Conservation (phyloP, 2,113 vertebrate genomes). For the Trogon melanurus region DNA sequence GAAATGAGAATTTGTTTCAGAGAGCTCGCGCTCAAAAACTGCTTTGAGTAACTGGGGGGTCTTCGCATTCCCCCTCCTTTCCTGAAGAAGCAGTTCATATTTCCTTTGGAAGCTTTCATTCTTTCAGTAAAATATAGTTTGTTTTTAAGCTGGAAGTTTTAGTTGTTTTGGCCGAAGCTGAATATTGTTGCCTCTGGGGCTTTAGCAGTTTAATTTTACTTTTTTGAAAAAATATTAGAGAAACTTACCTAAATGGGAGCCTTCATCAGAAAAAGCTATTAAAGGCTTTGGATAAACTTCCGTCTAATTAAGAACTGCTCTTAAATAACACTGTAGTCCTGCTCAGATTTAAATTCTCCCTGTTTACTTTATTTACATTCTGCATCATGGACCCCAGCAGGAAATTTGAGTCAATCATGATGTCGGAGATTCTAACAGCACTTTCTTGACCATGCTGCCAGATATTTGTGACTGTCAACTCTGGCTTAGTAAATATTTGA, state of each 20-base stretch:
- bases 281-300: background rate
- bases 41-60: background rate
- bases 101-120: slow-evolving; percentile 3
- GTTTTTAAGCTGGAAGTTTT: background rate
- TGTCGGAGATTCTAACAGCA: background rate
- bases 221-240: background rate
- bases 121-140: background rate
- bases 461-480: background rate
- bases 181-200: background rate
- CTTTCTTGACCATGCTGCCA: background rate
- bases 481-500: background rate
- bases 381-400: background rate
- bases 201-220: background rate
- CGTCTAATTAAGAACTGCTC: background rate
- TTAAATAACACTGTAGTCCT: background rate
- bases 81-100: background rate
- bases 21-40: background rate
- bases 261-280: slow-evolving; percentile 1
- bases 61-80: background rate
- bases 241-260: background rate
- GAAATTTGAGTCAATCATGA: background rate
- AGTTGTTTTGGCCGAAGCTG: background rate
- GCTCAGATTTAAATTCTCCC: background rate
- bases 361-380: background rate
- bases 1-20: background rate